Evolutionary conservation across 2,113 vertebrate species (phyloP), one percentile per base, ranked within the genome.

Genomic region (Neodontobutis hainanensis): DNA sequence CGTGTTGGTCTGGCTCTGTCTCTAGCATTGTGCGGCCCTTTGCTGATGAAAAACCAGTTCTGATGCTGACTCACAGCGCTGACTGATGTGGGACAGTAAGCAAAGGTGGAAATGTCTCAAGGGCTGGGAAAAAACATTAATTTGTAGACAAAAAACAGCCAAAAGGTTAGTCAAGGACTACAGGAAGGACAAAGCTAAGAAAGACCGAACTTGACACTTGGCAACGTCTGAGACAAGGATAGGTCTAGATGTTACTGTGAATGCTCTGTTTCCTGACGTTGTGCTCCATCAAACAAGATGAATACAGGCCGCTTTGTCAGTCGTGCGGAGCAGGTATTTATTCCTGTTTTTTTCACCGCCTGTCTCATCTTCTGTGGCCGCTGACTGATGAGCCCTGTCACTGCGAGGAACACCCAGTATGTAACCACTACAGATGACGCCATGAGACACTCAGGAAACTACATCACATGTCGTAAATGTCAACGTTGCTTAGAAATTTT

Each of bases 371-470:
- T 69, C 52, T 73, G 58, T 70, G 62, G 55, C 72, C 46, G 10
- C 8, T 83, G 80, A 89, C 68, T 80, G 81, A 86, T 84, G 81
- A 74, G 70, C n/a, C 9, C 60, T 64, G 79, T 89, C 83, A 73
- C n/a, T 55, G 63, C 15, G 65, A 80, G 82, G 35, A 64, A 71
- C 80, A 70, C 75, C 72, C 64, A 19, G 67, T 72, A 61, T 70
- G 83, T 46, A 67, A 62, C 68, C 68, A 46, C 61, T 3, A 5
- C 49, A 62, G 48, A 72, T 36, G 55, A 43, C 69, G 12, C 40
- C 45, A 68, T 7, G 0, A 27, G 45, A 55, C 60, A 34, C 42
- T 60, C 11, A 42, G 0, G 34, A 47, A 55, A 74, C 57, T 44
- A 38, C 63, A 57, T 49, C 58, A 14, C 19, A 70, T 56, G 14